Conservation (phyloP, 2,888 invertebrate species). For the Exocentrus adspersus region DNA sequence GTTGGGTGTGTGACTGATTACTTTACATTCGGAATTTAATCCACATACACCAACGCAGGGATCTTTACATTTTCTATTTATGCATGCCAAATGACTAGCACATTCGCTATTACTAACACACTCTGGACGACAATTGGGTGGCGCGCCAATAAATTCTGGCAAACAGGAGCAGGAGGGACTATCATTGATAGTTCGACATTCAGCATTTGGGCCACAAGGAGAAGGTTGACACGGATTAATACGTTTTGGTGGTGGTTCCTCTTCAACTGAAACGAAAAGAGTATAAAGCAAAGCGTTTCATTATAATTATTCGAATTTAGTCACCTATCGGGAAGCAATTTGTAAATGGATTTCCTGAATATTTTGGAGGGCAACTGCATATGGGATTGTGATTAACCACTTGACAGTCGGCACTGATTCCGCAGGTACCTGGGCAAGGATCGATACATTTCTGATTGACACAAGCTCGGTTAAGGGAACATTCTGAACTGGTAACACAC, state of each 20-base stretch:
- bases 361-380: conserved; percentile 73
- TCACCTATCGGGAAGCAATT: conserved; percentile 63
- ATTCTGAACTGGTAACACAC: conserved; percentile 75
- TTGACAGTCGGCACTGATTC: conserved; percentile 75
- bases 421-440: conserved; percentile 79
- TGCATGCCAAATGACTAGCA: conserved; percentile 74
- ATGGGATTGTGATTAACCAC: conserved; percentile 78
- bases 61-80: conserved; percentile 78
- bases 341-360: conserved; percentile 61
- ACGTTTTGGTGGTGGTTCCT: conserved; percentile 45
- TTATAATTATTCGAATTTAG: background rate
- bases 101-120: conserved; percentile 82
- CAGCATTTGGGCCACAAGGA: conserved; percentile 72
- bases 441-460: conserved; percentile 76
- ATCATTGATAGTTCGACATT: conserved; percentile 72
- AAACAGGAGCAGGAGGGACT: conserved; percentile 76
- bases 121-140: conserved; percentile 85
- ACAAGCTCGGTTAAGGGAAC: conserved; percentile 71
- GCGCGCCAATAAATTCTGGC: conserved; percentile 76
- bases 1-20: conserved; percentile 68
- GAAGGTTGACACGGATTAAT: conserved; percentile 67
- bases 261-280: conserved; percentile 38
- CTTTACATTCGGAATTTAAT: conserved; percentile 66
- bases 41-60: conserved; percentile 71
- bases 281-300: background rate